Base-by-base conservation (phyloP, 2,888 invertebrate genomes). In the Hoplodrina blanda region DNA sequence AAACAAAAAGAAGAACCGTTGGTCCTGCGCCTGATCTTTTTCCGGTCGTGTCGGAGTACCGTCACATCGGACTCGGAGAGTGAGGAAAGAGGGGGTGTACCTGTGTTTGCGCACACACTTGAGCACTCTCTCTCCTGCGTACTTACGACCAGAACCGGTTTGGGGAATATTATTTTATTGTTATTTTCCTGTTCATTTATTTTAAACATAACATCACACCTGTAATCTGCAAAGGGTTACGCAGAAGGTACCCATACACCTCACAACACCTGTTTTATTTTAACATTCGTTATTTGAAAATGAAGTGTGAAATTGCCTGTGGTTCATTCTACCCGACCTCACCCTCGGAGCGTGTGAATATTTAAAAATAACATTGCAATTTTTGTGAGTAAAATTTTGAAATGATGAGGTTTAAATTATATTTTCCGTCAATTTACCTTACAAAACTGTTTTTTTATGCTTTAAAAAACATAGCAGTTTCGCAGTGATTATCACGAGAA, bases 281-380 rank as follows among this genome's bases (percentile, higher is more conserved):
- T 11, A 10, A 11, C 17, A 20, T 37, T 63, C 44, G 59, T 77
- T 63, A 61, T n/a, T 60, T 41, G 8, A 44, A 57, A 80, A 52
- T 50, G 19, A 11, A 25, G 67, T 62, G 20, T 61, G 19, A 81
- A 53, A 71, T 78, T 66, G 56, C 54, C 30, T 59, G 49, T 46
- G 59, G 77, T 65, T 44, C 25, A 15, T 65, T 65, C 49, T 55
- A 15, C 41, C 25, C 57, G 25, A 1, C 4, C 30, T 49, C 49
- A 64, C 41, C 52, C 52, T 66, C 17, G 17, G 7, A 61, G 41
- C 53, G 25, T 49, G 19, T 74, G 56, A 79, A 76, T 65, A 49
- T 75, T 76, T 74, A 74, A 66, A 64, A 66, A 57, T 57, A 20
- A 53, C 53, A 66, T n/a, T 54, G 44, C 53, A 62, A 59, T 74